Evolutionary conservation across 2,113 vertebrate genomes (phyloP), one percentile per base, ranked within the genome.

Genomic region (Leucosticte australis): DNA sequence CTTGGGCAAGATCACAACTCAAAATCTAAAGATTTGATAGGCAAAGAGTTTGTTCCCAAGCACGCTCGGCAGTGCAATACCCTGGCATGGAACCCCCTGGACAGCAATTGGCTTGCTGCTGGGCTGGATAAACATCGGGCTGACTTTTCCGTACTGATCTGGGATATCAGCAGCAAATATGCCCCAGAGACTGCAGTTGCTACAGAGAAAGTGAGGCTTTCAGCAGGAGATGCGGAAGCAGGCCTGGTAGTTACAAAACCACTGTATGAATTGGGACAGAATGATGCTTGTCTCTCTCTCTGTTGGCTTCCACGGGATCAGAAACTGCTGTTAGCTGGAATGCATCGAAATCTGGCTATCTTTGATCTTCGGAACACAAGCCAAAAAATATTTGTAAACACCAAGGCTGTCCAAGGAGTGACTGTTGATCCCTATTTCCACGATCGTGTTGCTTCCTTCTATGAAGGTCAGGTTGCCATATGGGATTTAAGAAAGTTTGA

Each of bases 401-500:
- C 99, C 52, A 99, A 99, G 97, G 99, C 99, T 95, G 99, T 99
- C 90, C 99, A 99, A 90, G 99, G 99, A 6, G 99, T 99, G 71
- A 99, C 99, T 2, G 99, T 99, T 2, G 99, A 99, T 96, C 99
- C 99, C 0, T 98, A 99, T 95, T 99, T 99, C 97, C 99, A 98
- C 0, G 99, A 99, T 95, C 98, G 99, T 0, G 99, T 99, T 56
- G 99, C 99, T 57, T 99, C 99, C 91, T 99, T 99, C 97, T 99
- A 99, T 62, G 99, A 99, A 98, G 99, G 99, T 10, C 99, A 99
- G 96, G 99, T 99, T 96, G 99, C 99, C 70, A 99, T 99, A 97
- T 99, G 99, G 99, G 99, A 99, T 96, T 98, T 99, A 82, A 98
- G 99, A 67, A 99, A 99, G 96, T 99, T 99, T 95, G 99, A 99